phyloP scores from a whole-genome alignment of 2,113 vertebrate genomes.

The Motacilla tschutschensis region DNA sequence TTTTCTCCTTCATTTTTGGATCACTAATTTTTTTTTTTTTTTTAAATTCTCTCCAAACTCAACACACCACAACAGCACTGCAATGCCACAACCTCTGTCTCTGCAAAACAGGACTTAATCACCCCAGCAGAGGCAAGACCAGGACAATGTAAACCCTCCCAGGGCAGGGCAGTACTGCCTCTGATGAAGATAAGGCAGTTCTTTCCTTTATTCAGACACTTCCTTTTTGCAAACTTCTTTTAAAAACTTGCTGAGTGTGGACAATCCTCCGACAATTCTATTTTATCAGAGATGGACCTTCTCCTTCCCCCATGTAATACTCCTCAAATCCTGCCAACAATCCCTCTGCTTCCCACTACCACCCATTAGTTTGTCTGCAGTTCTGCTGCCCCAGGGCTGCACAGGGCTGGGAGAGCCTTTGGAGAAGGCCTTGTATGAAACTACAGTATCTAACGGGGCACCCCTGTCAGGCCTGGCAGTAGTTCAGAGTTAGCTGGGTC shows the following conservation, averaged over 20 bases:
- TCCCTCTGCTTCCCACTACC: not conserved
- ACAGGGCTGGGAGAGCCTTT: too few species aligned
- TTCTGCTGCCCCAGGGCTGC: not conserved
- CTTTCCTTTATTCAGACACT: not conserved
- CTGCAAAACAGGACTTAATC: not conserved
- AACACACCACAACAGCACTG: not conserved
- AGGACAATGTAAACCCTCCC: not conserved
- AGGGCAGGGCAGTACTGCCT: not conserved
- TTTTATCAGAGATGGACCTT: not conserved
- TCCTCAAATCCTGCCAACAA: not conserved
- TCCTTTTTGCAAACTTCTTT: not conserved
- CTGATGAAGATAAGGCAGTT: not conserved
- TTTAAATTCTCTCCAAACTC: not conserved
- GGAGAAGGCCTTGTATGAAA: not conserved
- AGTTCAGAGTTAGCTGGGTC: not conserved
- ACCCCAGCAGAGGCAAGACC: not conserved
- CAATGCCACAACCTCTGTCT: fast-evolving
- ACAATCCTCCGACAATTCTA: not conserved
- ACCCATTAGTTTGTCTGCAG: not conserved
- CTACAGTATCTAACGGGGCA: not conserved
- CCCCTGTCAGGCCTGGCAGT: not conserved
- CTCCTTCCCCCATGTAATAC: not conserved
- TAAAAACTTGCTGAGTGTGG: not conserved
- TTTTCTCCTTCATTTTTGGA: not conserved
- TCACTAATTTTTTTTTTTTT: not conserved